Evolutionary conservation across 2,113 vertebrate species (phyloP), one percentile per base, ranked within the genome.

Genomic region (Scopus umbretta): DNA sequence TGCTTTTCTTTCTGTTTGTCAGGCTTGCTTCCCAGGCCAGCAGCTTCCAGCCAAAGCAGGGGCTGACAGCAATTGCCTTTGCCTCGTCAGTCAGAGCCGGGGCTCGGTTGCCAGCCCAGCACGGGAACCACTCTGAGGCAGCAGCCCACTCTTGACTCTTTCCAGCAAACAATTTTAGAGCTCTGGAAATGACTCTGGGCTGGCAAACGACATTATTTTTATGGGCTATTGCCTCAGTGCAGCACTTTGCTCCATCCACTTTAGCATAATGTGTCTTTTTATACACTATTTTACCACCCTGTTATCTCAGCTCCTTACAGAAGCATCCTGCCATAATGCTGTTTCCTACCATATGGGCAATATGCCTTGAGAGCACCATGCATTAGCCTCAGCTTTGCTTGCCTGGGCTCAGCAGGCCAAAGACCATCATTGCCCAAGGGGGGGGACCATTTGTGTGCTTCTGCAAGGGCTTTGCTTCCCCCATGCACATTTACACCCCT

Each of bases 121-220:
- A 0, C 13, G 5, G 43, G 61, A 73, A 30, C n/a, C 0, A 0
- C 27, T 84, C 72, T 32, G 18, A 90, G 66, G 66, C 62, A 84
- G 68, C 59, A 95, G 29, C 52, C 30, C 2, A 3, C 61, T 86
- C 80, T 34, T 34, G 16, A 30, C 38, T 83, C 76, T 47, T 92
- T 70, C 56, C 86, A 94, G 49, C 30, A 93, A 96, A 88, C 45
- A 75, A 61, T 85, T 91, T 91, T 72, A 94, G n/a, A 86, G 72
- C 47, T 52, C 55, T 90, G 68, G 55, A 95, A 96, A 88, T 9
- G 0, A 84, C 55, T 80, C 67, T 55, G 47, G 82, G 45, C 79
- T 92, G 81, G 90, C n/a, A 96, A 94, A 84, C 25, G 21, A 40
- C 36, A 67, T 80, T 92, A 38, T 83, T 91, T 96, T 96, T 88